Evolutionary conservation across 2,888 invertebrate genomes (phyloP).

Genomic region (Agrochola litura): DNA sequence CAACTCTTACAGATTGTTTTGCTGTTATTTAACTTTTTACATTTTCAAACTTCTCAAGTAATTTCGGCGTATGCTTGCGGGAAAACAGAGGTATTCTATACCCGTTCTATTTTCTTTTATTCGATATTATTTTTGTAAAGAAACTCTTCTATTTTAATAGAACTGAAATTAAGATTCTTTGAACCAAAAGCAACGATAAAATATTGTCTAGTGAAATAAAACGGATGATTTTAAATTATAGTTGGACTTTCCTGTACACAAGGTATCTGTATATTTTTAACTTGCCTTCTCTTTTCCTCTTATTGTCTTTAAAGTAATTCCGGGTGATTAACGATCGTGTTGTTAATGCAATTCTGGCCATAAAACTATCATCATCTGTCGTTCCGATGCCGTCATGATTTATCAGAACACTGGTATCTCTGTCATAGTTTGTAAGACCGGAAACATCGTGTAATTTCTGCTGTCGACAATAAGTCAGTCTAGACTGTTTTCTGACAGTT

Average conservation of each 20-base stretch:
- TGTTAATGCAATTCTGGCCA: slow-evolving; percentile 56
- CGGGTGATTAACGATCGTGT: slow-evolving; percentile 56
- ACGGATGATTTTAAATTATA: slow-evolving; percentile 22
- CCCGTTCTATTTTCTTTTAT: slow-evolving; percentile 45
- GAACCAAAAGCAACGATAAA: background rate
- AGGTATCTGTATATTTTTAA: slow-evolving; percentile 51
- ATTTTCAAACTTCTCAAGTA: slow-evolving; percentile 56
- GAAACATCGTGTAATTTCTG: slow-evolving; percentile 55
- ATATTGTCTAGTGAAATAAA: slow-evolving; percentile 20
- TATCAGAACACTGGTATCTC: slow-evolving; percentile 61
- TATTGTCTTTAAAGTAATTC: slow-evolving; percentile 55
- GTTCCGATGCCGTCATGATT: slow-evolving; percentile 64
- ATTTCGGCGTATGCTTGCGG: slow-evolving; percentile 57
- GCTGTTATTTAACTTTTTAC: slow-evolving; percentile 61
- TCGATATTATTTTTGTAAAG: background rate
- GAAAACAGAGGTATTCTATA: slow-evolving; percentile 20
- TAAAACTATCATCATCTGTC: slow-evolving; percentile 66
- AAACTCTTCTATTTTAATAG: background rate
- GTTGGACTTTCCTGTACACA: slow-evolving; percentile 14
- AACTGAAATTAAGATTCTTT: background rate
- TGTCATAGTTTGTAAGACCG: slow-evolving; percentile 50
- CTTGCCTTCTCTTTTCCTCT: slow-evolving; percentile 35
- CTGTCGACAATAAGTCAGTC: slow-evolving; percentile 36
- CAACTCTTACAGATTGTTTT: slow-evolving; percentile 50
- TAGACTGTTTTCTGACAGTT: slow-evolving; percentile 21